Evolutionary conservation across 2,797 vertebrate genomes (phyloP), one percentile per base, ranked within the genome.

Genomic region (Syngnathus rostellatus): DNA sequence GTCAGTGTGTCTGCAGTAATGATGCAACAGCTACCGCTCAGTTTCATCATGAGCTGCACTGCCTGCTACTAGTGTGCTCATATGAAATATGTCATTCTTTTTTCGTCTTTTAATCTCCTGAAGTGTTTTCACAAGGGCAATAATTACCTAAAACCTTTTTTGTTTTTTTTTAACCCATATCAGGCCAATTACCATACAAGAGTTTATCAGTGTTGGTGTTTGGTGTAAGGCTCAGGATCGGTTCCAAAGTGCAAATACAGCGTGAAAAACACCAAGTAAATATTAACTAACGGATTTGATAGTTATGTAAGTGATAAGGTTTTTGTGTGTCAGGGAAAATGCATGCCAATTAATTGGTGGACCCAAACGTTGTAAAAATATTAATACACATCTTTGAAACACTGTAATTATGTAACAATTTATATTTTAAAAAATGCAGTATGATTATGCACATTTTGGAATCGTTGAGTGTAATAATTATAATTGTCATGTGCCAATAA

Each of bases 11-110:
- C 53, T 25, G 45, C 50, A 19, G 72, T 57, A 59, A 87, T 91
- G 89, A 91, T 87, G 91, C 89, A 91, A 91, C 82, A 76, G 69
- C 61, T 19, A 25, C 38, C 5, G 54, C 45, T 78, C 62, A 19
- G 79, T 91, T 87, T 89, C 88, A 84, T 87, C 87, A 87, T 84
- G 65, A 65, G 65, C 21, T 19, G 10, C 8, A 25, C 21, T 54
- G 8, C 11, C 53, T 25, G 53, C n/a, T 41, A 23, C 59, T 7
- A 1, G 6, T 21, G 39, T 11, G 16, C 21, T 9, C 12, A 8
- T 31, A 6, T 57, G 25, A 57, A 31, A 31, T 31, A 37, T 57
- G 54, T 25, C 17, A 55, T 14, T 43, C 1, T 16, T 46, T 46
- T 46, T 45, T 45, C 2, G 12, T 11, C 11, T 46, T 46, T 54